phyloP scores from a whole-genome alignment of 35 echinoderm and acorn worm species.

The Anneissia japonica region DNA sequence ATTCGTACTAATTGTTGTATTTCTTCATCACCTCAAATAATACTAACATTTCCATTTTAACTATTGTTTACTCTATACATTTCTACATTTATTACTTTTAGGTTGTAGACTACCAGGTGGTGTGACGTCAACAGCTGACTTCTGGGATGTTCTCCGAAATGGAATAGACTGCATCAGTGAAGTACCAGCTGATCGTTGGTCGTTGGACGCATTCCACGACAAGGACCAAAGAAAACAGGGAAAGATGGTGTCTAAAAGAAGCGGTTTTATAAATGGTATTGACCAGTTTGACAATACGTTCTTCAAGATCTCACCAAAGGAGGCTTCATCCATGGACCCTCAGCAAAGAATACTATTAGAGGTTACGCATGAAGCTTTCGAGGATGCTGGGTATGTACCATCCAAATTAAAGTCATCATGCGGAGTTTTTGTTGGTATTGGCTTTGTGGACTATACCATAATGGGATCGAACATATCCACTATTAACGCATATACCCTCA shows the following conservation, averaged over 20 bases:
- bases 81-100: too few species aligned
- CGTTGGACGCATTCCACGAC: slow-evolving; percentile 62
- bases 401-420: slow-evolving; percentile 25
- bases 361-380: slow-evolving; percentile 78
- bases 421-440: slow-evolving; percentile 77
- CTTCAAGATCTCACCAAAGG: slow-evolving; percentile 87
- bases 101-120: slow-evolving; percentile 71
- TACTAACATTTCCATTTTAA: too few species aligned
- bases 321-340: slow-evolving; percentile 75
- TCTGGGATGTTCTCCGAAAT: slow-evolving; percentile 69
- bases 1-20: too few species aligned
- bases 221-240: slow-evolving; percentile 59
- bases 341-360: slow-evolving; percentile 78
- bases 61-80: too few species aligned
- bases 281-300: slow-evolving; percentile 74
- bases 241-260: slow-evolving; percentile 70
- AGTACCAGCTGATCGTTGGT: slow-evolving; percentile 69
- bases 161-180: slow-evolving; percentile 62
- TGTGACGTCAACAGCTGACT: slow-evolving; percentile 39
- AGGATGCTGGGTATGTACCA: slow-evolving; percentile 68
- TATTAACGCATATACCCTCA: slow-evolving; percentile 75
- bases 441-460: slow-evolving; percentile 76
- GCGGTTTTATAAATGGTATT: slow-evolving; percentile 60
- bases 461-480: slow-evolving; percentile 53
- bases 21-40: too few species aligned